Evolutionary conservation across 2,113 vertebrate genomes (phyloP), one percentile per base, ranked within the genome.

Genomic region (Delphinus delphis): DNA sequence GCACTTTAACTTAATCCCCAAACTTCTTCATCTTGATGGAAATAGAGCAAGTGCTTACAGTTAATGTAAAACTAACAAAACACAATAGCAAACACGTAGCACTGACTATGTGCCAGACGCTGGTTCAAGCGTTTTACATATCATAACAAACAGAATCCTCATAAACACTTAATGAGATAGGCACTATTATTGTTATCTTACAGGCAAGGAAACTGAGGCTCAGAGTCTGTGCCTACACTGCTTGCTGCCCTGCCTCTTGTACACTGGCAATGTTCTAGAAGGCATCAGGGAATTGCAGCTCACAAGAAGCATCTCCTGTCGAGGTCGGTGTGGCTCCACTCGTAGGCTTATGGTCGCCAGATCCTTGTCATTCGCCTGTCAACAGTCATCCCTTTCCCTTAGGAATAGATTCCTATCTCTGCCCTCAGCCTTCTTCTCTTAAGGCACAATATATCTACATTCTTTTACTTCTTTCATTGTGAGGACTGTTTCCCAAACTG

Each of bases 281-380:
- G 82, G 50, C 44, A 28, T 53, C 53, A 11, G 31, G 44, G 63
- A 95, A 94, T 89, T 74, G 25, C 77, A 96, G 95, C 97, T 97
- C 95, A 74, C 95, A 93, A 90, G 95, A 97, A 95, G 96, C 96
- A 33, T 17, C 63, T 41, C 60, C 58, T 9, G 18, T 93, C 76
- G 62, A 80, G 84, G 62, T 81, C 83, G 60, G 10, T 71, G 47
- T 60, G 95, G 1, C 0, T 95, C 96, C 88, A 62, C 25, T 67
- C 44, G 28, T 89, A 82, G 89, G 96, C 82, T 95, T 90, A 25
- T 94, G 95, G 97, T 71, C 50, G 38, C 87, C 93, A 96, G 93
- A 97, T 82, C 80, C 88, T 82, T 95, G 20, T 68, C 96, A 84
- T 65, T 86, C 65, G n/a, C 90, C 74, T 94, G 91, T 94, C 95